Percentiles rank a stretch among this genome's conserved stretches.
phyloP scores from a whole-genome alignment of 2,888 invertebrate genomes.

The Omphaloscelis lunosa region DNA sequence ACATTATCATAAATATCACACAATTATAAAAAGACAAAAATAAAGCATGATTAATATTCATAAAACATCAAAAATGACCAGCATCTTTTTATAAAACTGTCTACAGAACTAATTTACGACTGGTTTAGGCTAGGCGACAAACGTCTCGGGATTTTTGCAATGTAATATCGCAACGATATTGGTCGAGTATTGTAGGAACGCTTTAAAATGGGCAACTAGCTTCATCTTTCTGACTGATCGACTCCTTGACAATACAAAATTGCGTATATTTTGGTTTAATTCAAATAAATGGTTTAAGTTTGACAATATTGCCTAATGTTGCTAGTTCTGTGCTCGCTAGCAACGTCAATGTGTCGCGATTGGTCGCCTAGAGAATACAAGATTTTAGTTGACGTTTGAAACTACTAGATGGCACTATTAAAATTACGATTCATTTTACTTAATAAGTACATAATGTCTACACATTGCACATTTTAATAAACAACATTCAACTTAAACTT shows the following conservation, averaged over 20 bases:
- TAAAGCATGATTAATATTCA: conserved; percentile 50
- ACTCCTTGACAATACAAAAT: no score
- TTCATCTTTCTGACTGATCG: no score
- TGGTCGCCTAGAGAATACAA: conserved; percentile 7
- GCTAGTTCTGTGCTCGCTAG: background rate
- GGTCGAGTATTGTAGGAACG: background rate
- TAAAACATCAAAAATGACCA: conserved; percentile 72
- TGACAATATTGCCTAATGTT: background rate
- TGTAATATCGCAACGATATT: background rate
- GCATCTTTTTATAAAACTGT: conserved; percentile 68
- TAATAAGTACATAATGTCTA: conserved; percentile 70
- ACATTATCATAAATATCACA: conserved; percentile 56
- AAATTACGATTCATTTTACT: conserved; percentile 58
- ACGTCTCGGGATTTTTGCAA: background rate
- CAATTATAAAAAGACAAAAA: conserved; percentile 48
- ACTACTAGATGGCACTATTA: conserved; percentile 66
- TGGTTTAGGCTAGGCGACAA: background rate
- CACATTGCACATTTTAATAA: conserved; percentile 68
- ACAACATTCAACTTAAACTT: conserved; percentile 50
- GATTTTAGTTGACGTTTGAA: conserved; percentile 50
- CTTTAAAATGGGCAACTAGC: no score
- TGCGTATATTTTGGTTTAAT: no score
- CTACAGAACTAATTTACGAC: conserved; percentile 42
- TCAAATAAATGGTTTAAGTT: no score
- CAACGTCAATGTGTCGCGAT: background rate